Base-by-base conservation (phyloP, 2,888 invertebrate genomes). In the Leptopilina myrica region DNA sequence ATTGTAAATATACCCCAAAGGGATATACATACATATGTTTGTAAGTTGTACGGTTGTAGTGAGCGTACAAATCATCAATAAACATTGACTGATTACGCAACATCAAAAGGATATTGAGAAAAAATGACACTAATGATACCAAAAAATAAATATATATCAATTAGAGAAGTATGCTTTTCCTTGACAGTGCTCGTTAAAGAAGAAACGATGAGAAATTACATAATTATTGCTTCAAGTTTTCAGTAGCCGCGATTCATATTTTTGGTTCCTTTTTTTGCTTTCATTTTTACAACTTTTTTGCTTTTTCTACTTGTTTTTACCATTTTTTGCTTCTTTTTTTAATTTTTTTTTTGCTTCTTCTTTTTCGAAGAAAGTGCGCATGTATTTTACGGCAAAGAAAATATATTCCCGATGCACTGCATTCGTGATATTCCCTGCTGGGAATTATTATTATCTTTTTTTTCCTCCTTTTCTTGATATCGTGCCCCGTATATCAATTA, bases 401-500 rank as follows among this genome's bases (percentile, higher is more conserved):
- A 53, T 56, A 73, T 73, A 40, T 40, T 6, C 12, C 26, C 4
- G 26, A 53, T 20, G 26, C 77, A 77, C 43, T 14, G 73, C 67
- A 43, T 75, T 78, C 40, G 46, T 77, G 78, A 73, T 77, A 65
- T 64, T 53, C n/a, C 69, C 26, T 12, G 49, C 43, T 43, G 65
- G 40, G 40, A 33, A 40, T 43, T 43, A 33, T 33, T 33, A 33
- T 33, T 33, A 33, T 33, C 33, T 33, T 33, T 33, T 26, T 26
- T 33, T 33, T 33, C 33, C 33, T 33, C 33, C 33, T 43, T 73
- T n/a, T 59, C 56, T 14, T 26, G 62, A 49, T 43, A 67, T 12
- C 20, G 77, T 59, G 77, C 75, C 76, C 77, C 77, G 76, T 79
- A 81, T 78, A 82, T 81, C 82, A 81, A 82, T 82, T 81, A 82